Evolutionary conservation across 2,113 vertebrate species (phyloP), one percentile per base, ranked within the genome.

Genomic region (Lepisosteus osseus): DNA sequence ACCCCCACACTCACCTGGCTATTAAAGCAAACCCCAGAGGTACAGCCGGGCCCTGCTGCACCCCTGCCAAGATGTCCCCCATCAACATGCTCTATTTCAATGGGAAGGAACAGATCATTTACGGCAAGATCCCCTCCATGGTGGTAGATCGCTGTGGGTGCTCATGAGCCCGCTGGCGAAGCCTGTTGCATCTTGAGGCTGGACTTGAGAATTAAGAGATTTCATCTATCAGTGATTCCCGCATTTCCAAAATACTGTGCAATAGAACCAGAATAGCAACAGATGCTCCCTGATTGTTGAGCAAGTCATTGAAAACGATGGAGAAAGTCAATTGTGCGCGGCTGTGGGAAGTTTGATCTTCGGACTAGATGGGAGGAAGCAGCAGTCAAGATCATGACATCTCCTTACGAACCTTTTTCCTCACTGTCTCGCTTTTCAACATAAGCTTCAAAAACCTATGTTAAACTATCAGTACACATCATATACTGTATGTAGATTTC

Each of bases 61-160:
- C 97, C 0, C 96, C 97, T 74, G 97, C 96, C 79, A 99, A 99
- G 90, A 98, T 99, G 97, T 99, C 97, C 9, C 94, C 97, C 74
- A 99, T 99, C 90, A 99, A 99, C 82, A 99, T 99, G 96, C 87
- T 99, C 61, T 99, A 99, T 89, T 99, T 99, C 86, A 99, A 99
- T 17, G 90, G 87, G 84, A 94, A 97, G 73, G 95, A 98, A 89
- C 95, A 99, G 87, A 99, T 99, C 73, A 99, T 99, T 86, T 98
- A 99, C 0, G 96, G 97, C 79, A 99, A 97, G 91, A 98, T 99
- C 81, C 97, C 97, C 0, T 94, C 93, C 81, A 99, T 99, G 97
- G 97, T 99, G 77, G 97, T 99, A 87, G 97, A 99, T 79, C 96
- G 96, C 57, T 99, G 97, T 2, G 97, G 97, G 71, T 99, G 97